phyloP scores from a whole-genome alignment of 2,888 invertebrate genomes.

The Diloba caeruleocephala region DNA sequence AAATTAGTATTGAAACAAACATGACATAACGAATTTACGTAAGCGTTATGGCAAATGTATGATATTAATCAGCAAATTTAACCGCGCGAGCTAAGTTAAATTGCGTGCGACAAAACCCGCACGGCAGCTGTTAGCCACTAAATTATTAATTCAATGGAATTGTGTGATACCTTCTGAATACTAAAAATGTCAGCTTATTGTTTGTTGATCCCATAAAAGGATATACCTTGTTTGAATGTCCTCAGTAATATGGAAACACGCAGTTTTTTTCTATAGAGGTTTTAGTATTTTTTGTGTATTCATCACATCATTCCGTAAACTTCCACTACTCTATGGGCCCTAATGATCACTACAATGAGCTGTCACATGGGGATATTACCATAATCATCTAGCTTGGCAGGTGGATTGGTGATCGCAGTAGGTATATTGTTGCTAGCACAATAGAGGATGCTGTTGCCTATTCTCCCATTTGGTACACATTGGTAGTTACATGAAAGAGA shows the following conservation, averaged over 20 bases:
- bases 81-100: conserved; percentile 26
- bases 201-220: conserved; percentile 3
- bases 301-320: too few species aligned
- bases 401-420: too few species aligned
- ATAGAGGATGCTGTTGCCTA: too few species aligned
- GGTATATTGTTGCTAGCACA: too few species aligned
- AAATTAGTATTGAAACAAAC: conserved; percentile 4
- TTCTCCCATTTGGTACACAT: too few species aligned
- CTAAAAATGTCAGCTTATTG: conserved; percentile 21
- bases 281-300: too few species aligned
- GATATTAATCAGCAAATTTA: conserved; percentile 35
- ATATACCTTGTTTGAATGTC: not conserved
- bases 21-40: conserved; percentile 17
- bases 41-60: conserved; percentile 16
- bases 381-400: too few species aligned
- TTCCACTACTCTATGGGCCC: too few species aligned
- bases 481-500: too few species aligned
- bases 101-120: conserved; percentile 31
- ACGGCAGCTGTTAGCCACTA: conserved; percentile 30
- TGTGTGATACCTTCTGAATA: conserved; percentile 23
- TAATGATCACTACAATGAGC: too few species aligned
- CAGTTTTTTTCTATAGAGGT: conserved; percentile 7
- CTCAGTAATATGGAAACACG: not conserved
- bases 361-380: too few species aligned
- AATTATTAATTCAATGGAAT: conserved; percentile 32